Evolutionary conservation across 2,888 invertebrate genomes (phyloP), one percentile per base, ranked within the genome.

Genomic region (Hypercompe scribonia): DNA sequence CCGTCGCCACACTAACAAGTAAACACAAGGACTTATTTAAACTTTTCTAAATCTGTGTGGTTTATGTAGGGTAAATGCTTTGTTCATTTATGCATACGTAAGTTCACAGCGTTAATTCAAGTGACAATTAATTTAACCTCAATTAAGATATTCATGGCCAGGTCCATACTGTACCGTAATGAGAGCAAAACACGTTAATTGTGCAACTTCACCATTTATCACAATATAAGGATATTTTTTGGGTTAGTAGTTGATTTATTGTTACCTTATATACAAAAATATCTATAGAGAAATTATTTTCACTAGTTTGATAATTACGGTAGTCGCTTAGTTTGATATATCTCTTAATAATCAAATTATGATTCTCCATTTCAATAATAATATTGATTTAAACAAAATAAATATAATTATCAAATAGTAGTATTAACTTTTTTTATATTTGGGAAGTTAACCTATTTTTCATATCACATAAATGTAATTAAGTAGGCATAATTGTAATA

Each of bases 41-140:
- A 67, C 18, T 54, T 28, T 42, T 42, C 50, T 54, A 18, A 50
- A 68, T 66, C 69, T 72, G 66, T 61, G n/a, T 34, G 36, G 63
- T 63, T 36, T 68, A 75, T 71, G 36, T 74, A 69, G 71, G 66
- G 75, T 81, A 81, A 81, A 84, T 80, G 84, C 75, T 61, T 70
- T 50, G 67, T 63, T 76, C 65, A 78, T 83, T 85, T 74, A 84
- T 85, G 82, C 78, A 85, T 83, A 83, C 85, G 84, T 78, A 83
- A 85, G 86, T 88, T 87, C 84, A 78, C 87, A 77, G 82, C 88
- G 87, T 86, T 90, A 90, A 91, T 89, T 88, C 81, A 84, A 87
- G 89, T 84, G 92, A 90, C 93, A 93, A 94, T 93, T 93, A 91
- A 90, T 91, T 95, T 94, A 94, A 95, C 95, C 94, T 89, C 92